Base-by-base conservation (phyloP, 2,888 invertebrate species). In the Drosophila pegasa region DNA sequence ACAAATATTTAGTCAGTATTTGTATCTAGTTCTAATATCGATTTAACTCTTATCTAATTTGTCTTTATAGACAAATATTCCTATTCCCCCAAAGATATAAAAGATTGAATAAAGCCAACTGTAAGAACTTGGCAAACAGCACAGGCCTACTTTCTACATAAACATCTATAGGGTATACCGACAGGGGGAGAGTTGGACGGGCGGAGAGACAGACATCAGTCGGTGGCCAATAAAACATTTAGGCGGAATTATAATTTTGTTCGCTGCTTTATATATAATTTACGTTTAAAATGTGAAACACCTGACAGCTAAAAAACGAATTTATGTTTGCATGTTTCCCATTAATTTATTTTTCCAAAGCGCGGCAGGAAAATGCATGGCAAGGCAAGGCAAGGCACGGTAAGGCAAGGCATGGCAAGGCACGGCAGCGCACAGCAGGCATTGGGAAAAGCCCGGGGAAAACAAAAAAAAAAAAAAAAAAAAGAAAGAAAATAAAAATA, bases 261-360 rank as follows among this genome's bases (percentile, higher is more conserved):
- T 22, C 59, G 65, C 77, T 73, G 80, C 84, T 82, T 78, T 80
- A 85, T 84, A 80, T 87, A 86, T 86, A 85, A 87, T 82, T 86
- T 86, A 86, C 82, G 85, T 87, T 85, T 76, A 85, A 86, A 87
- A 87, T 87, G 79, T 87, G 88, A 85, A 85, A 88, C 88, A 89
- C 89, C 89, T 89, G 89, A 89, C 89, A 89, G 89, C 81, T 83
- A 66, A 80, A 88, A 89, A 82, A 84, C 37, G 89, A 88, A 89
- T 89, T 89, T 89, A 89, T 89, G 89, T 89, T 89, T 83, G 89
- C 89, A 89, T 89, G 89, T 89, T 89, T 85, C 87, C 83, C 88
- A 87, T 85, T 89, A 89, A 89, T 89, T 89, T 89, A 89, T 84
- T 89, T 88, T 89, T 80, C 78, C 71, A 64, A 61, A 71, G 62